Base-by-base conservation (phyloP, 2,797 vertebrate species). In the Clamator glandarius region DNA sequence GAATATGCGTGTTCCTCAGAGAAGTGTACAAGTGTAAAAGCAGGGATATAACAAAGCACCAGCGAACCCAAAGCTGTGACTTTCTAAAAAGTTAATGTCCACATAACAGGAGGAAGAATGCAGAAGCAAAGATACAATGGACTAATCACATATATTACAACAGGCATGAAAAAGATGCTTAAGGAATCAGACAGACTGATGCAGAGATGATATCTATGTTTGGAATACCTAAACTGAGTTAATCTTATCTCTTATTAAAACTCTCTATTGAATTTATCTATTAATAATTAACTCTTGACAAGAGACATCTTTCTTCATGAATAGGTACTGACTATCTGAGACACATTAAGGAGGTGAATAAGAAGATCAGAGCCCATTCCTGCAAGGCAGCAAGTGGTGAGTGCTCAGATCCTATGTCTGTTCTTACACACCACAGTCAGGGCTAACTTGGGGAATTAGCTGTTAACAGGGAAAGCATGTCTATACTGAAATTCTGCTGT, bases 11-110 rank as follows among this genome's bases (percentile, higher is more conserved):
- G 8, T 2, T 50, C 54, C 63, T 19, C 5, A 4, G 54, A 9
- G 72, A 10, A n/a, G 67, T 0, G 2, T 4, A 1, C 36, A 8
- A 1, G 24, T 7, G 24, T 8, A 4, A 16, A 14, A 35, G 13
- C 55, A 58, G 35, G 24, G 48, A 15, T 4, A 16, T 6, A 48
- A 75, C 10, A 36, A 3, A 36, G 70, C 41, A 48, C 5, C 1
- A 15, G 3, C 12, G 59, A 15, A 29, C 76, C 39, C 48, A 51
- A 1, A 36, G 66, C 61, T 12, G 8, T 2, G 26, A 1, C 12
- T 29, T 5, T 14, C 55, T 31, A 44, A 11, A 31, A 6, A 25
- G 50, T 29, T 6, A 8, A 4, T 26, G 31, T 1, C 44, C 29
- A 20, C 84, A 28, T 21, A 48, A 44, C 0, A 50, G 69, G 24